These are phyloP conservation scores for Astropecten irregularis DNA, from an alignment of 53 echinoderm and acorn worm genomes.

Conservation along the genomic window DNA sequence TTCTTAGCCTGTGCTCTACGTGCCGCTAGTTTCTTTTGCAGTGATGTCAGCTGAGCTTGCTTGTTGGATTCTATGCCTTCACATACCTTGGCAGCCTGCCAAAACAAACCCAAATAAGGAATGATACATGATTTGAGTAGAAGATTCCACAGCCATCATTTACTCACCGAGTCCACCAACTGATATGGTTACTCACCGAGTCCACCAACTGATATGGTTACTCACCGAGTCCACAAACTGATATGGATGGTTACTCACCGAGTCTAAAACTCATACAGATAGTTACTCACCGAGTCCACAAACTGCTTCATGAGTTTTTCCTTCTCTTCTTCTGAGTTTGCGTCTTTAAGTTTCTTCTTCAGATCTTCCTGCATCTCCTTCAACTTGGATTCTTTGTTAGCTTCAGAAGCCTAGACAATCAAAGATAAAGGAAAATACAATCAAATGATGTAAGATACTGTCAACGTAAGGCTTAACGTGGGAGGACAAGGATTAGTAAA, in stretches of 20 bases:
- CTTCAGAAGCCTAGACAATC: slow-evolving; percentile 59
- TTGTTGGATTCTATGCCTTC: slow-evolving; percentile 75
- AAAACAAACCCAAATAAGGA: too few species aligned
- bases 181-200: too few species aligned
- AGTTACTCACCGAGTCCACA: slow-evolving; percentile 64
- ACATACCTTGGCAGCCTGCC: slow-evolving; percentile 61
- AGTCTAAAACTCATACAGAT: too few species aligned
- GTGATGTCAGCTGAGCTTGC: slow-evolving; percentile 68
- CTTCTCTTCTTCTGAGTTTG: slow-evolving; percentile 75
- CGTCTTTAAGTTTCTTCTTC: slow-evolving; percentile 67
- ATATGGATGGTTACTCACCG: too few species aligned
- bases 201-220: too few species aligned
- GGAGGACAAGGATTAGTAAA: too few species aligned
- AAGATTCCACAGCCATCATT: too few species aligned
- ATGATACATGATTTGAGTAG: too few species aligned
- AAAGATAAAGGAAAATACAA: not conserved
- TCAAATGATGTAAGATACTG: too few species aligned
- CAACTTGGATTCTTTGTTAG: slow-evolving; percentile 76
- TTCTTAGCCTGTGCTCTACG: slow-evolving; percentile 72
- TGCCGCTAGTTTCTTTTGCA: slow-evolving; percentile 71
- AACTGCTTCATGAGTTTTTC: slow-evolving; percentile 76
- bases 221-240: too few species aligned
- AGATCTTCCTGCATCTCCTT: slow-evolving; percentile 73
- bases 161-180: too few species aligned
- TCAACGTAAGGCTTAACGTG: too few species aligned